Base-by-base conservation (phyloP, 2,113 vertebrate species). In the Phalacrocorax carbo region DNA sequence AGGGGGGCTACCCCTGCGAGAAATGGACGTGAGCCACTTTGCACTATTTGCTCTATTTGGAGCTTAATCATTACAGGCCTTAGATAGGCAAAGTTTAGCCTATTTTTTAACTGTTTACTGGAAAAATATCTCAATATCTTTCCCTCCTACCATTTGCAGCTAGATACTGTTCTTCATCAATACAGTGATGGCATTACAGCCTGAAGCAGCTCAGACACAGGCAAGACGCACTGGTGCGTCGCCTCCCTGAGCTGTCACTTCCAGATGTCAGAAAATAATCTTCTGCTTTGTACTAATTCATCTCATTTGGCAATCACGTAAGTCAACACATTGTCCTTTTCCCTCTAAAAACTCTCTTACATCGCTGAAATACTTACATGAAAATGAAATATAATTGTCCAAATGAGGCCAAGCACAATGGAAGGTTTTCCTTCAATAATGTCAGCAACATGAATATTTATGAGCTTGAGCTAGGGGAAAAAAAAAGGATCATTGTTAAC, bases 371-470 rank as follows among this genome's bases (percentile, higher is more conserved):
- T 94, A 98, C 99, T 98, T 96, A 99, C 99, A 68, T 99, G 99
- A 94, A 99, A 99, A 98, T 99, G 99, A 70, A 99, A 98, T 91
- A 99, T 99, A 97, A 99, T 99, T 55, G 98, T 99, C 99, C 99
- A 99, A 95, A 99, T 98, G 60, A 99, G 98, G 87, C 99, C 99
- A 93, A 99, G 98, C 96, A 99, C 99, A 97, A 99, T 99, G 96
- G 99, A 99, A 60, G 99, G 99, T 85, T 99, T 99, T 44, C 99
- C 99, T 82, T 99, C 99, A 66, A 99, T 98, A 85, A 99, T 99
- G 97, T 99, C 99, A 94, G 99, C 96, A 96, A 99, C 98, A 97
- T 99, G 99, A 97, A 99, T 99, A 98, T 99, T 99, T 97, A 99
- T 99, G 54, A 99, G 98, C 97, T 99, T 99, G 96, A 99, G 98